phyloP scores from a whole-genome alignment of 1,140 invertebrate genomes.

The Hetaerina americana region DNA sequence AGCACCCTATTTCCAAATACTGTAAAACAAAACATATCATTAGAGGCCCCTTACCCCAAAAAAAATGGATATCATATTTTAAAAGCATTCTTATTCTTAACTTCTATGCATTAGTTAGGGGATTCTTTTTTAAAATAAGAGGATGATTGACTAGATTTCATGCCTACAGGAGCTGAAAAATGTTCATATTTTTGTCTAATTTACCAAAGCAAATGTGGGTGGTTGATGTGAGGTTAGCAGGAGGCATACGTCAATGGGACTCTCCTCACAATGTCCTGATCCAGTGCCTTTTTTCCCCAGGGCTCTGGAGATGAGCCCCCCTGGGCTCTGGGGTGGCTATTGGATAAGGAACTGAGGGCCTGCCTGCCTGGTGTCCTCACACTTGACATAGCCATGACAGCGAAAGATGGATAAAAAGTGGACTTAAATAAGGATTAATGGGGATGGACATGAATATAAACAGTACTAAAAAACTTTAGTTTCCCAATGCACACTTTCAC shows the following conservation, averaged over 20 bases:
- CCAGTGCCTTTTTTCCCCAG: neutral
- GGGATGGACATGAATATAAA: neutral
- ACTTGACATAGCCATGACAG: neutral
- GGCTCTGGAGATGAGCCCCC: neutral
- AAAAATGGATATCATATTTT: neutral
- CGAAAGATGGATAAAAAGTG: neutral
- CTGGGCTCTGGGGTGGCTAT: neutral
- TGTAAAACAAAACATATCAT: neutral
- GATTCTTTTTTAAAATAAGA: too few relatives aligned
- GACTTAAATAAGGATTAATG: neutral
- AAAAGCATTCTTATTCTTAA: neutral
- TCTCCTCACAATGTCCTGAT: neutral
- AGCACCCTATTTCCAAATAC: too few relatives aligned
- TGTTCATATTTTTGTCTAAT: neutral
- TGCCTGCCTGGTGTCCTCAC: neutral
- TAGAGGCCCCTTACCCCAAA: neutral
- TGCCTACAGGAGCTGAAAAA: neutral
- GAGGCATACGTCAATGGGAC: neutral
- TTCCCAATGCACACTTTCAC: too few relatives aligned
- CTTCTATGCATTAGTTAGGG: neutral
- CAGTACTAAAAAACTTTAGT: neutral
- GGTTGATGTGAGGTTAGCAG: neutral
- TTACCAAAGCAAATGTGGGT: neutral
- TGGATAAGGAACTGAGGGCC: neutral
- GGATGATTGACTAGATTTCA: neutral